These are phyloP conservation scores for Cydia fagiglandana DNA, from an alignment of 1,140 invertebrate genomes.

Conservation along the genomic window DNA sequence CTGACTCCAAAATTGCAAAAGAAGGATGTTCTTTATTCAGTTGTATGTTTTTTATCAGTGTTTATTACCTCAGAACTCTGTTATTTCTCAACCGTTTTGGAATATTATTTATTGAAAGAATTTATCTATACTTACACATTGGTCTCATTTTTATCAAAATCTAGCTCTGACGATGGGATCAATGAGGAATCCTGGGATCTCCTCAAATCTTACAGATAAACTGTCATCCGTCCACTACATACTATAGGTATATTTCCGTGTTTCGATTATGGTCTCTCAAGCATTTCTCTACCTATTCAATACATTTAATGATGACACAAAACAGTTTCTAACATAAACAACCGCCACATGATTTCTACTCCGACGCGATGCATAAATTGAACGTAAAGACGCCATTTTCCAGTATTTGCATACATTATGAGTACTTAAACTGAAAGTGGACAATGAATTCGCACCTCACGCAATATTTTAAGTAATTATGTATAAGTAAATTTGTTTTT, in stretches of 20 bases:
- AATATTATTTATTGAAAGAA: too few species aligned
- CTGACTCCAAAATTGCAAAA: too few species aligned
- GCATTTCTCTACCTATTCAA: slow-evolving; percentile 10
- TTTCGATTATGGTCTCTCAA: neutral
- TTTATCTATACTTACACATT: too few species aligned
- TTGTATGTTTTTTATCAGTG: too few species aligned
- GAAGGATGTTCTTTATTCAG: too few species aligned
- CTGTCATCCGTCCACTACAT: too few species aligned
- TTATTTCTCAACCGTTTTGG: too few species aligned
- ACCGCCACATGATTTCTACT: slow-evolving; percentile 4
- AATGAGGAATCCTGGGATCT: too few species aligned
- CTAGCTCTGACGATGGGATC: too few species aligned
- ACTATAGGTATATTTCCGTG: neutral
- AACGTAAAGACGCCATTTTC: slow-evolving; percentile 16
- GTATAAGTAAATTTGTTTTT: slow-evolving; percentile 1
- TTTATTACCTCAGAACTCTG: too few species aligned
- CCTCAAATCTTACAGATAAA: too few species aligned
- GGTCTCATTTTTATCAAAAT: too few species aligned
- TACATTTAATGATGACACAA: slow-evolving; percentile 8
- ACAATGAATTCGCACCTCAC: slow-evolving; percentile 9
- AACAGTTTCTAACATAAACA: slow-evolving; percentile 11
- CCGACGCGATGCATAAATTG: slow-evolving; percentile 8
- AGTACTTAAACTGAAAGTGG: slow-evolving; percentile 21
- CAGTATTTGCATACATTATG: slow-evolving; percentile 16
- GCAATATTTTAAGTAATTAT: slow-evolving; percentile 12